Percentiles rank a stretch among this genome's conserved stretches.
Conservation (phyloP, 2,797 vertebrate species). For the Pampus argenteus region DNA sequence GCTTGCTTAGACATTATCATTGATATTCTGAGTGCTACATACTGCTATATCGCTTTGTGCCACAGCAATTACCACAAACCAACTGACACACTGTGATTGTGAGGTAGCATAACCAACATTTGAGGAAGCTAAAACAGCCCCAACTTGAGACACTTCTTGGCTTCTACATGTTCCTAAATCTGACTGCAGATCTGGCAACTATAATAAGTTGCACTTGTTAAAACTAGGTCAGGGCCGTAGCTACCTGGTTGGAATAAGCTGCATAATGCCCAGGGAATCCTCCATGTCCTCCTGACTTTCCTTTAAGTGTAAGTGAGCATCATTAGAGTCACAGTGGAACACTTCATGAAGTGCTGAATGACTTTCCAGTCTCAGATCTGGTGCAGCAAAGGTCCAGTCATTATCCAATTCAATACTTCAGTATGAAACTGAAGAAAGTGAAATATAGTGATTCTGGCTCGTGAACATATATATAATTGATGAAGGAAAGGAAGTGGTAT, state of each 20-base stretch:
- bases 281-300: constrained; percentile 28
- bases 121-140: constrained; percentile 12
- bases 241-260: constrained; percentile 52
- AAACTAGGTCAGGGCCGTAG: constrained; percentile 56
- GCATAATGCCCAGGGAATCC: constrained; percentile 36
- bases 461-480: not conserved
- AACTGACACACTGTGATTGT: not conserved
- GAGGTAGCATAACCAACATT: constrained; percentile 8
- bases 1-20: too few species aligned
- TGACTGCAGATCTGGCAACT: constrained; percentile 34
- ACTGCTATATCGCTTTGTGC: not conserved
- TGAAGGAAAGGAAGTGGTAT: constrained; percentile 39
- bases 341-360: constrained; percentile 55
- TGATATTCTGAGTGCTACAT: not conserved
- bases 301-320: constrained; percentile 35
- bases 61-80: not conserved
- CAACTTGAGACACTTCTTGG: constrained; percentile 31
- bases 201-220: constrained; percentile 35
- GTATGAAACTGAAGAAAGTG: constrained; percentile 4
- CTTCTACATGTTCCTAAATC: constrained; percentile 40
- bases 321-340: constrained; percentile 37
- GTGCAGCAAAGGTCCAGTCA: constrained; percentile 19
- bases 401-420: constrained; percentile 22
- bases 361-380: constrained; percentile 58
- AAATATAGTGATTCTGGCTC: not conserved